Evolutionary conservation across 2,888 invertebrate genomes (phyloP).

Genomic region (Pimpla rufipes): DNA sequence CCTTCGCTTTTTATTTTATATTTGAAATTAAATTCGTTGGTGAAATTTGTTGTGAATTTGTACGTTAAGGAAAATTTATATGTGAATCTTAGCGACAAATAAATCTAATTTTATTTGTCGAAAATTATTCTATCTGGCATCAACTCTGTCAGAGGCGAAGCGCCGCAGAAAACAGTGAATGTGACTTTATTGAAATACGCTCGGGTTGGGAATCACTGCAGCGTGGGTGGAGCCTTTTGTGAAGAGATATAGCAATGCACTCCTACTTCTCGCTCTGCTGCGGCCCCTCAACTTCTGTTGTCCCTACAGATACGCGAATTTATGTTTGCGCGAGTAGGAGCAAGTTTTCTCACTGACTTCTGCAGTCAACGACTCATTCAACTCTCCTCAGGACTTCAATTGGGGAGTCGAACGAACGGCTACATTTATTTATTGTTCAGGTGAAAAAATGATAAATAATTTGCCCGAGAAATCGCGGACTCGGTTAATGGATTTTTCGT

Average conservation of each 20-base stretch:
- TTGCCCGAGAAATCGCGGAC: neutral
- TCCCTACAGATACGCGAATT: neutral
- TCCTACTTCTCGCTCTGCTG: slow-evolving; percentile 31
- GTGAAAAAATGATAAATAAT: slow-evolving; percentile 26
- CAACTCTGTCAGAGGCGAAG: too few relatives aligned
- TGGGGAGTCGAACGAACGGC: neutral
- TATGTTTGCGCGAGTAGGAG: neutral
- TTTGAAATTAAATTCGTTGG: too few relatives aligned
- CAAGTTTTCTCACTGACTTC: neutral
- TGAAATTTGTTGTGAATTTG: too few relatives aligned
- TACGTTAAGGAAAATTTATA: too few relatives aligned
- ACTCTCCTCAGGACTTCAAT: slow-evolving; percentile 31
- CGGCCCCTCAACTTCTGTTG: neutral
- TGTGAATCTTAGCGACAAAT: too few relatives aligned
- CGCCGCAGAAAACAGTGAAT: neutral
- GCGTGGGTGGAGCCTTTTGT: slow-evolving; percentile 64
- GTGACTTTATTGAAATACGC: neutral
- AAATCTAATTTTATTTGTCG: too few relatives aligned
- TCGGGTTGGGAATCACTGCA: slow-evolving; percentile 54
- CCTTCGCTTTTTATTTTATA: too few relatives aligned
- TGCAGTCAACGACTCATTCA: slow-evolving; percentile 32
- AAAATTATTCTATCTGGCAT: too few relatives aligned
- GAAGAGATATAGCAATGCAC: slow-evolving; percentile 28
- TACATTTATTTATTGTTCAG: slow-evolving; percentile 39
- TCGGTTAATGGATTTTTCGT: neutral